phyloP scores from a whole-genome alignment of 2,888 invertebrate genomes.

The Amblyjoppa fuscipennis region DNA sequence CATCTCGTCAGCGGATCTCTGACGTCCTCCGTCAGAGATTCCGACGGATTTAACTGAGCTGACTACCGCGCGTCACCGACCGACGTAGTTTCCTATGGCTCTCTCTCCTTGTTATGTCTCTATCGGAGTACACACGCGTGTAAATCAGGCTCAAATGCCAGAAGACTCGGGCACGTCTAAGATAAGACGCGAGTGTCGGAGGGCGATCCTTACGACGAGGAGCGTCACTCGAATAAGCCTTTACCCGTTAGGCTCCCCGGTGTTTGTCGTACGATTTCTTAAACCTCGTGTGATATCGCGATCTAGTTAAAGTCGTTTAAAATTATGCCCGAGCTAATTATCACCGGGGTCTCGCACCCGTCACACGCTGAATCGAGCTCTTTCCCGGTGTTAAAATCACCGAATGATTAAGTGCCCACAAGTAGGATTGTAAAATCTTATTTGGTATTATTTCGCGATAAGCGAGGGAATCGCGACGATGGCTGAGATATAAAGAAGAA shows the following conservation, averaged over 20 bases:
- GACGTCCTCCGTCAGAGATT: conserved; percentile 35
- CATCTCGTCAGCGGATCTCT: conserved; percentile 60
- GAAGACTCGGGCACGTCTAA: conserved; percentile 72
- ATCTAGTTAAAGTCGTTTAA: conserved; percentile 8
- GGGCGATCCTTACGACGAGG: conserved; percentile 50
- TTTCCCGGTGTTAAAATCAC: conserved; percentile 6
- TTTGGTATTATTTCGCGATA: not conserved
- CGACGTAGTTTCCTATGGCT: conserved; percentile 27
- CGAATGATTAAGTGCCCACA: not conserved
- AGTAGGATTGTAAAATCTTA: not conserved
- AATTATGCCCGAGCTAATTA: conserved; percentile 24
- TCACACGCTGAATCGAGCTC: not conserved
- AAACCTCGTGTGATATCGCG: conserved; percentile 2
- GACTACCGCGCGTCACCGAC: conserved; percentile 51
- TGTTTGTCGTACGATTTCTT: conserved; percentile 82
- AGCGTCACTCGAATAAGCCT: conserved; percentile 1
- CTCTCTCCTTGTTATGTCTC: conserved; percentile 32
- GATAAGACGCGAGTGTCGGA: conserved; percentile 77
- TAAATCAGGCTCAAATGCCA: conserved; percentile 81
- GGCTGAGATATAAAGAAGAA: not conserved
- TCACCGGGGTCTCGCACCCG: not conserved
- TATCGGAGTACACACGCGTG: conserved; percentile 78
- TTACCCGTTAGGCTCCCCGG: conserved; percentile 52
- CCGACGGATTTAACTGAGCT: conserved; percentile 39
- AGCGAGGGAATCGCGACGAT: conserved; percentile 3